Base-by-base conservation (phyloP, 2,113 vertebrate species). In the Hylia prasina region DNA sequence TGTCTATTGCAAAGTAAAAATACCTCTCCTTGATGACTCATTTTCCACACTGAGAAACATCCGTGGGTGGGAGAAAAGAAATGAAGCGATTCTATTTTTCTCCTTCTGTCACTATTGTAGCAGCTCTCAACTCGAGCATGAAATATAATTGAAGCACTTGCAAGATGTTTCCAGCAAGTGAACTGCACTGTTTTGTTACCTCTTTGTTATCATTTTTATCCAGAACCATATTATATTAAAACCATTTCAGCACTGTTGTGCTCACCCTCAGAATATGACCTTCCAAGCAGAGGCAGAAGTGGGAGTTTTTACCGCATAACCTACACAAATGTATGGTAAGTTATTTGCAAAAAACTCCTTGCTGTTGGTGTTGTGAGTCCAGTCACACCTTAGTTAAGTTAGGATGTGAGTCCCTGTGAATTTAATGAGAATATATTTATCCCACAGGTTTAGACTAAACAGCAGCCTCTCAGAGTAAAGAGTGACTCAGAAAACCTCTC, bases 1-100 rank as follows among this genome's bases (percentile, higher is more conserved):
- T 77, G 84, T 94, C 90, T 93, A 48, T 87, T 88, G 76, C 51
- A 90, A 93, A 95, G 71, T 82, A 96, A 94, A 97, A 97, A 94
- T 94, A 96, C 68, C 51, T 92, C 91, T 68, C 94, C 79, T 87
- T 92, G 96, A 92, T 97, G 93, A 96, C 76, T 96, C 93, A 96
- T 89, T 95, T 94, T 95, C 92, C 85, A 96, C 88, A 75, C 60
- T 87, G 53, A 90, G 92, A 89, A 94, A 95, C 2, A 23, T 93
- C 64, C 4, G 90, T 93, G 90, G 90, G 95, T 83, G 94, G 86
- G 54, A 96, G 93, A 90, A 95, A 63, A 92, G 92, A 90, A 78
- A 76, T 82, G 51, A 92, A 93, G 86, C 61, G 95, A 95, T 93
- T 96, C 90, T 94, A 56, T 75, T 95, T 94, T 89, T 82, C 71